Evolutionary conservation across 2,888 invertebrate genomes (phyloP).

Genomic region (Leuctra nigra): DNA sequence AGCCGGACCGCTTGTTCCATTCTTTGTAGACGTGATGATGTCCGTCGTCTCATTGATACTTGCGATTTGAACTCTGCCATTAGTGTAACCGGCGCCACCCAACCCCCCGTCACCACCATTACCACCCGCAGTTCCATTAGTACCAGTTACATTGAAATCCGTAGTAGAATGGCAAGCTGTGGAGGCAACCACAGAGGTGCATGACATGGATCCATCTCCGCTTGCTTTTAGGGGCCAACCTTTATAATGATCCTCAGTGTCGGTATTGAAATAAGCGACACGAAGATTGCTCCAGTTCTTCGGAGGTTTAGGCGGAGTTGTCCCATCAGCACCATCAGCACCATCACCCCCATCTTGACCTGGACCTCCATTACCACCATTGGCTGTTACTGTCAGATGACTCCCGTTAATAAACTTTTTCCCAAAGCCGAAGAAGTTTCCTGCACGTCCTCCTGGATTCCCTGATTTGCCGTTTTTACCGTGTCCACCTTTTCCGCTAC

Average conservation of each 20-base stretch:
- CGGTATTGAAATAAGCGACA: no score
- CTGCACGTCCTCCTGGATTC: neutral
- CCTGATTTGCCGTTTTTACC: neutral
- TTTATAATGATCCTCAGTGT: no score
- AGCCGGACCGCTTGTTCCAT: neutral
- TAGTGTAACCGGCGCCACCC: neutral
- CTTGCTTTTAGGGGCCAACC: no score
- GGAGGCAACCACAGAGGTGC: no score
- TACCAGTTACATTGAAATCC: no score
- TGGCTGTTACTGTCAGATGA: neutral
- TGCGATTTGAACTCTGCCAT: no score
- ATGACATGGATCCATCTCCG: no score
- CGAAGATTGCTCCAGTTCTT: no score
- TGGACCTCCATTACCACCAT: slow-evolving; percentile 11
- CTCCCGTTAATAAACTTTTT: neutral
- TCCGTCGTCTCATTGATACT: neutral
- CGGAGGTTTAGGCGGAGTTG: no score
- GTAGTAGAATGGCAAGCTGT: no score
- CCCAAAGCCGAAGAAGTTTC: slow-evolving; percentile 18
- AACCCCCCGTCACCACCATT: neutral
- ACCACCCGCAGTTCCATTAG: neutral
- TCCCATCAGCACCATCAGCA: neutral
- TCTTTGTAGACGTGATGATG: no score
- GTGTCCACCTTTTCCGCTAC: neutral
- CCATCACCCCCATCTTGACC: slow-evolving; percentile 19